Conservation (phyloP, 2,888 invertebrate genomes). For the Rotaria macrura region DNA sequence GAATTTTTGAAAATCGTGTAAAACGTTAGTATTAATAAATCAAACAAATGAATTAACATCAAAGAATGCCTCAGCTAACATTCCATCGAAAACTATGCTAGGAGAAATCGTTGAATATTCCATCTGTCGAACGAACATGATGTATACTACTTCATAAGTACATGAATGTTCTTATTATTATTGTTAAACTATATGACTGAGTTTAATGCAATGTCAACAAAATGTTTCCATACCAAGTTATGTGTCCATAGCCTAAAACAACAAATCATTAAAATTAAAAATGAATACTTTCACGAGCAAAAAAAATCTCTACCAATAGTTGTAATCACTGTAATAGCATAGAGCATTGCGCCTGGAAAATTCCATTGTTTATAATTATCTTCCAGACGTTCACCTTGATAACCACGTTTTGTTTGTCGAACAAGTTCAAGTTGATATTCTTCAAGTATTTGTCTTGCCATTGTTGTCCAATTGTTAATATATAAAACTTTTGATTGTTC, state of each 20-base stretch:
- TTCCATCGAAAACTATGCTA: no score
- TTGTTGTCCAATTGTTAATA: conserved; percentile 25
- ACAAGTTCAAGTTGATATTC: conserved; percentile 32
- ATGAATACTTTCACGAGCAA: not conserved
- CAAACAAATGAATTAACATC: no score
- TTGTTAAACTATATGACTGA: no score
- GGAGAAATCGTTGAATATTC: no score
- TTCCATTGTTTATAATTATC: conserved; percentile 30
- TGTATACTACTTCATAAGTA: no score
- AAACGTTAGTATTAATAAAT: no score
- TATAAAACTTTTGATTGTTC: conserved; percentile 19
- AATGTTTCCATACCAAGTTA: not conserved
- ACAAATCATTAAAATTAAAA: not conserved
- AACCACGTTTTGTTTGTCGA: conserved; percentile 25
- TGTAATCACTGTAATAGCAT: conserved; percentile 33
- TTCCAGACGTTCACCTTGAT: conserved; percentile 17
- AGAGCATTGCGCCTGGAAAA: conserved; percentile 32
- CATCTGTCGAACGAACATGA: no score
- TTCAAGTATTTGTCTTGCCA: conserved; percentile 15
- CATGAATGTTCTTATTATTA: no score
- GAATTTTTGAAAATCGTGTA: no score
- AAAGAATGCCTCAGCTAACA: no score
- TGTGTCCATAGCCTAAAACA: not conserved
- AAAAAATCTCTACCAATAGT: conserved; percentile 25
- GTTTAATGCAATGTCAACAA: no score